Base-by-base conservation (phyloP, 1,140 invertebrate species). In the Ceratina calcarata region DNA sequence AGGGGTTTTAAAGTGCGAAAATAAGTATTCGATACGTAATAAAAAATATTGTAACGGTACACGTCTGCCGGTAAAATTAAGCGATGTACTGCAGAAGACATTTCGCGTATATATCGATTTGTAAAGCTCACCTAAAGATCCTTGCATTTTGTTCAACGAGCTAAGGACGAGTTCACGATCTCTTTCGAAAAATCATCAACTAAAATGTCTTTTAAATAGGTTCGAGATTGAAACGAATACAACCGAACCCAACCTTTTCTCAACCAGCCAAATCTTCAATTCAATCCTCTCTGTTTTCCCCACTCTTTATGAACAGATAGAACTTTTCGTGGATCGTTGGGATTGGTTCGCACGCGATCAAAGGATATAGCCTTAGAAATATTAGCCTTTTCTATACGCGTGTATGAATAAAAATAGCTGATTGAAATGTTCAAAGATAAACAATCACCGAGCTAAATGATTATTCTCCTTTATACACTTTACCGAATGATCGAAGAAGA, bases 241-340 rank as follows among this genome's bases (percentile, higher is more conserved):
- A 60, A 82, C 20, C 45, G 51, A 37, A 74, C 69, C 57, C 57
- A 60, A 82, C 20, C 45, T 85, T 79, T 69, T 85, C 86, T 86
- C 80, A n/a, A n/a, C 37, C 37, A 45, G 37, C 37, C 37, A 45
- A 45, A 45, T 45, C 84, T 87, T 87, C 87, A 89, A 83, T 79
- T 82, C 79, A 85, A 84, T 53, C 66, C 60, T 37, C 32, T 69
- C 55, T 45, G 57, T 45, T 73, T 61, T 58, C 60, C 51, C 22
- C 74, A 57, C 27, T 66, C 62, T 73, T 57, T 69, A 79, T 62
- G 24, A 74, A 51, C 61, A 61, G n/a, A 78, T 69, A 84, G 62
- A 75, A 82, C 77, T 89, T 89, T 91, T 92, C 92, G 92, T 93
- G 92, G 90, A 91, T 67, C 81, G 20, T 83, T 80, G 53, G 79